These are phyloP conservation scores for Gastracanthus pulcherrimus DNA, from an alignment of 2,888 invertebrate genomes.

Conservation along the genomic window DNA sequence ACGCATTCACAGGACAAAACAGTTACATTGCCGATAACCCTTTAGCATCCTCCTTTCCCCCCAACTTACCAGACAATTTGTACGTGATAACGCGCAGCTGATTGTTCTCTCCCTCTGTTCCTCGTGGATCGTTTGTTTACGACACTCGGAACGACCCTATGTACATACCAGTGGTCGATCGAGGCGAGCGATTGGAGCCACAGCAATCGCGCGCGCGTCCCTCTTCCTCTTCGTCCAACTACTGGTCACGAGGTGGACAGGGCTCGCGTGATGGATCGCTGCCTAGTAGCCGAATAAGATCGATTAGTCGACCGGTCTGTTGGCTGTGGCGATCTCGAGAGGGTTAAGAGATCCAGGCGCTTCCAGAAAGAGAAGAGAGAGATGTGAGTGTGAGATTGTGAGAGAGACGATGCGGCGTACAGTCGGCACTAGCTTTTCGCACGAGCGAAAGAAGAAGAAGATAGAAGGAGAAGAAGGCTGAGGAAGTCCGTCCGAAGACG, in stretches of 20 bases:
- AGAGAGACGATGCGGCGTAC: background rate
- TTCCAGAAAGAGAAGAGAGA: no score
- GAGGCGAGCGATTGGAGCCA: conserved; percentile 17
- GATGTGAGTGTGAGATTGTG: conserved; percentile 23
- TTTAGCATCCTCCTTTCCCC: background rate
- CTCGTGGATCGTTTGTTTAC: conserved; percentile 44
- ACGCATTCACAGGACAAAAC: background rate
- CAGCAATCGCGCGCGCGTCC: conserved; percentile 35
- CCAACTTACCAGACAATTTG: conserved; percentile 37
- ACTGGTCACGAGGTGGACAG: conserved; percentile 30
- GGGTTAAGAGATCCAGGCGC: background rate
- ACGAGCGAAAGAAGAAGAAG: no score
- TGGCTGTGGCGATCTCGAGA: background rate
- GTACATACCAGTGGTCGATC: no score
- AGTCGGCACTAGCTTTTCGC: background rate
- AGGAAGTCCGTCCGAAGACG: background rate
- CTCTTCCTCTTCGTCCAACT: conserved; percentile 20
- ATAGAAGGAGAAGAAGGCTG: background rate
- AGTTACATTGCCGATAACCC: conserved; percentile 31
- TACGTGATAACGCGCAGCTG: conserved; percentile 34
- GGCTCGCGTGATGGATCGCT: conserved; percentile 45
- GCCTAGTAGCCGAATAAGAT: conserved; percentile 57
- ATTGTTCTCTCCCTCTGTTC: conserved; percentile 4
- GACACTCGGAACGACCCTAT: background rate
- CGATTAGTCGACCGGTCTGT: conserved; percentile 45